phyloP scores from a whole-genome alignment of 2,888 invertebrate species.

The Euplexia lucipara region DNA sequence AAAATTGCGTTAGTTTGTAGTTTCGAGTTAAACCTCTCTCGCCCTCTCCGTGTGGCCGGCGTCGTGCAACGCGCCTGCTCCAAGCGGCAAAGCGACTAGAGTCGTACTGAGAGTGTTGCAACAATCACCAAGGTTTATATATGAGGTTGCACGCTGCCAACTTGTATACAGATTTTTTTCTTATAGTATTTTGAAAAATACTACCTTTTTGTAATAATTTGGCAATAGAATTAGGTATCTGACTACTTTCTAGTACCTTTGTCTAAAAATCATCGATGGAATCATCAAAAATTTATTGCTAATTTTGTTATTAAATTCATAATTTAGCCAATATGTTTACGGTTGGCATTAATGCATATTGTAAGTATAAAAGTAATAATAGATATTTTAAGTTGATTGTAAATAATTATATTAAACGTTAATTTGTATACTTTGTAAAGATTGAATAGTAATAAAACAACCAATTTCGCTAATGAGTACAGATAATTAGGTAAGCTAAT shows the following conservation, averaged over 20 bases:
- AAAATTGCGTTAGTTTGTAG: conserved; percentile 75
- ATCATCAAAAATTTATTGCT: too few relatives aligned
- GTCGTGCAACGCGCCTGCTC: conserved; percentile 85
- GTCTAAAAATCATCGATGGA: too few relatives aligned
- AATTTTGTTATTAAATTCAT: not conserved
- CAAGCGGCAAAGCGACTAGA: conserved; percentile 92
- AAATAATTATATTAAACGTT: conserved; percentile 2
- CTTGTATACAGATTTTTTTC: conserved; percentile 71
- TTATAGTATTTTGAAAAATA: conserved; percentile 61
- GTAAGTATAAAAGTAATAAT: conserved; percentile 3
- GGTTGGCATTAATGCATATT: not conserved
- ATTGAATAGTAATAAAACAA: not conserved
- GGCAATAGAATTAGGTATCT: not conserved
- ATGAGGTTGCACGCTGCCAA: conserved; percentile 84
- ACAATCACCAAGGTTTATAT: conserved; percentile 89
- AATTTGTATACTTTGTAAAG: not conserved
- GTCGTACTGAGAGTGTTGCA: conserved; percentile 91
- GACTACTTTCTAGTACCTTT: conserved; percentile 3
- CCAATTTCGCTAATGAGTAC: conserved; percentile 3
- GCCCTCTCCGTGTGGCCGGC: conserved; percentile 90
- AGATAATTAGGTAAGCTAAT: not conserved
- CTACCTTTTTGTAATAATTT: conserved; percentile 5
- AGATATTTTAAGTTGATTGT: not conserved
- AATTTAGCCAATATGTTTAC: not conserved
- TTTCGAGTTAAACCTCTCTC: conserved; percentile 86